phyloP scores from a whole-genome alignment of 2,888 invertebrate genomes.

The Folsomia candida region DNA sequence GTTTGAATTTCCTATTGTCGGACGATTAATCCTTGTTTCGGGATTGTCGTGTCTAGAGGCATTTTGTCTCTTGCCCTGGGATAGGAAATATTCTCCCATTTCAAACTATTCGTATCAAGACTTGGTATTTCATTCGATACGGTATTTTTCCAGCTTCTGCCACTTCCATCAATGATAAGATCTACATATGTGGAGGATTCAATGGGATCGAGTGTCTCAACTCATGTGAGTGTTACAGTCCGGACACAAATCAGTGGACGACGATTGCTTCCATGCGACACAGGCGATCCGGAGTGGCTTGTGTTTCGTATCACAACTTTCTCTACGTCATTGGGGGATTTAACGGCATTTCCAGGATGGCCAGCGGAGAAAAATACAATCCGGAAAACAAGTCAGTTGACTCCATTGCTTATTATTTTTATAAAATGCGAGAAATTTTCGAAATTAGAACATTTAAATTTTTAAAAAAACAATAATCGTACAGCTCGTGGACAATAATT shows the following conservation, averaged over 20 bases:
- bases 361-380: conserved; percentile 82
- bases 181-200: conserved; percentile 83
- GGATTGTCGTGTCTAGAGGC: too few relatives aligned
- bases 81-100: too few relatives aligned
- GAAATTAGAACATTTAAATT: too few relatives aligned
- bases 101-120: too few relatives aligned
- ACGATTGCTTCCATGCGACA: conserved; percentile 78
- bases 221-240: conserved; percentile 77
- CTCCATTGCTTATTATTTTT: too few relatives aligned
- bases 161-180: conserved; percentile 75
- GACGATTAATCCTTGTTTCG: too few relatives aligned
- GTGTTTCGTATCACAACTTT: conserved; percentile 78
- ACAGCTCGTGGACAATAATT: conserved; percentile 72
- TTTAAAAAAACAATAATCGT: not conserved
- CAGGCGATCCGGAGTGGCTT: conserved; percentile 84
- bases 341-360: conserved; percentile 85
- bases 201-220: conserved; percentile 87
- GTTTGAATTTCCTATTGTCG: too few relatives aligned
- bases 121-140: not conserved
- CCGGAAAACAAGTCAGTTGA: conserved; percentile 61
- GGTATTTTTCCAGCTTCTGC: conserved; percentile 78
- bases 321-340: conserved; percentile 66
- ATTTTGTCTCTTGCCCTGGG: too few relatives aligned
- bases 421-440: too few relatives aligned
- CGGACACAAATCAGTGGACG: conserved; percentile 77